These are phyloP conservation scores for Siderastrea radians DNA, from an alignment of 92 coral and sea anemone species.

Conservation along the genomic window DNA sequence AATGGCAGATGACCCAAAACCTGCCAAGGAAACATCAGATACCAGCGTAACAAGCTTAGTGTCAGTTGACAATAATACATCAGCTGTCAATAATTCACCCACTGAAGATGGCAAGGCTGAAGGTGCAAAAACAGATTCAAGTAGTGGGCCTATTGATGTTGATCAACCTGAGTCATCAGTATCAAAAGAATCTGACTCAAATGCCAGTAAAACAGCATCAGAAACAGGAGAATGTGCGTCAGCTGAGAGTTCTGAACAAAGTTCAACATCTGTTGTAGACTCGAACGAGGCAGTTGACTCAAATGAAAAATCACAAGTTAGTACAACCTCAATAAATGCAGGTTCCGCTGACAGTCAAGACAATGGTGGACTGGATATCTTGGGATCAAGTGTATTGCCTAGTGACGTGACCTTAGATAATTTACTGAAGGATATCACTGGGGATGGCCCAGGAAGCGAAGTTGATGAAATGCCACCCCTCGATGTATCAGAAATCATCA, in stretches of 20 bases:
- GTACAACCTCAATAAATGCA: background rate
- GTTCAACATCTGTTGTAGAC: background rate
- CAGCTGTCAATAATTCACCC: slow-evolving; percentile 4
- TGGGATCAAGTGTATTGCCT: slow-evolving; percentile 13
- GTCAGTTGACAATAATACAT: slow-evolving; percentile 18
- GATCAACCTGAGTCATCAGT: background rate
- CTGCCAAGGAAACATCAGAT: background rate
- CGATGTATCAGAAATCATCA: slow-evolving; percentile 28
- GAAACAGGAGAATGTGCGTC: background rate
- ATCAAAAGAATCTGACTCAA: background rate
- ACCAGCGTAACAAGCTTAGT: slow-evolving; percentile 3
- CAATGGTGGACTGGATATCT: slow-evolving; percentile 18
- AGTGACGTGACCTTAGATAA: slow-evolving; percentile 22
- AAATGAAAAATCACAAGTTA: background rate
- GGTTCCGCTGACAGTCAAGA: background rate
- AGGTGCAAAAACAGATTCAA: background rate
- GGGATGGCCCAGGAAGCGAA: background rate
- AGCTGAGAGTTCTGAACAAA: background rate
- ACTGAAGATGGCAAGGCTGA: background rate
- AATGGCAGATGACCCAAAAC: background rate
- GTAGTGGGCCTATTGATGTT: background rate
- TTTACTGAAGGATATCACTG: slow-evolving; percentile 1
- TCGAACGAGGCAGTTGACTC: background rate
- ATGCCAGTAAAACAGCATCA: background rate
- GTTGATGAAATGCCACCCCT: slow-evolving; percentile 13